Base-by-base conservation (phyloP, 2,888 invertebrate species). In the Drosophila greeni region DNA sequence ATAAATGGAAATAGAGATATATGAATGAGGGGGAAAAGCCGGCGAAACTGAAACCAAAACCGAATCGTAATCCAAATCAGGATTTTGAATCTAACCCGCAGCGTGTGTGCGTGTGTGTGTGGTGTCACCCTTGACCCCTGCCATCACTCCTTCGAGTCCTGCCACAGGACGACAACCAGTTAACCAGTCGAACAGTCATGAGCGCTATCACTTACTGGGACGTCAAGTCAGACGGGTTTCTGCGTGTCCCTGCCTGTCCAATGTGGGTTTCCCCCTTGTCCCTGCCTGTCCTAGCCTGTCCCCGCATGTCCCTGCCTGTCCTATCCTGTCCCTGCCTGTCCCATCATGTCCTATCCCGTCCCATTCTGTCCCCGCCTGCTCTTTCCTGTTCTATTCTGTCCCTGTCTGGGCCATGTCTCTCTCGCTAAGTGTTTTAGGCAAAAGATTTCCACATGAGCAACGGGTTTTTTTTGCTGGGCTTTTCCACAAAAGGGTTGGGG, bases 141-240 rank as follows among this genome's bases (percentile, higher is more conserved):
- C 43, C 29, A 16, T 16, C 42, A 42, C 42, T 42, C 45, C 45
- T 18, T 18, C 24, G 26, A 24, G 24, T 24, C n/a, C 26, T 45
- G 18, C n/a, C 26, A 56, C 54, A 20, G 33, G 31, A 26, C 54
- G 54, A 52, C 48, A 72, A 48, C 53, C 62, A 60, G 64, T 55
- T 55, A 56, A 61, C 49, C 49, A 51, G 78, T 69, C 45, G 60
- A 71, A 59, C 66, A 75, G 78, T 78, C 79, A 73, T 75, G 79
- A 81, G 76, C 71, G 79, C 60, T 83, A 79, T 79, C 79, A 79
- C 82, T 83, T 79, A 83, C 83, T 77, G 57, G 31, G 36, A 42
- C 83, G 75, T 81, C 81, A 81, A 72, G 75, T 77, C 73, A 67
- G 75, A 83, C 83, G 75, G 82, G 83, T 82, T 8, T 3, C 68